Conservation (phyloP, 2,113 vertebrate genomes). For the Morone chrysops region DNA sequence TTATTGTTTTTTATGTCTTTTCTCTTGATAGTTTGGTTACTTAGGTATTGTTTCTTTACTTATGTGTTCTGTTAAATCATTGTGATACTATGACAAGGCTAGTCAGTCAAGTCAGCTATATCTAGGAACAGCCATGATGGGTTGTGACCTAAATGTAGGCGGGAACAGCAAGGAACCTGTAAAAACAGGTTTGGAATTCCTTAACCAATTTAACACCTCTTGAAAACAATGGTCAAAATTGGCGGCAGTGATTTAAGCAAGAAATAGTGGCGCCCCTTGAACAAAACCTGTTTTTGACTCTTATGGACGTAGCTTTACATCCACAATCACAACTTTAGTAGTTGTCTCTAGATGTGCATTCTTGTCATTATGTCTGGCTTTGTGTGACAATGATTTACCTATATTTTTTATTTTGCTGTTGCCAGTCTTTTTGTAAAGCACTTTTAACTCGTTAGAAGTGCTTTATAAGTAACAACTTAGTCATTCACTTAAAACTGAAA, state of each 20-base stretch:
- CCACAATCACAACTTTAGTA: conserved; percentile 6
- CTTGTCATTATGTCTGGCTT: conserved; percentile 15
- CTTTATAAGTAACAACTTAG: conserved; percentile 20
- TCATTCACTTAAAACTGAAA: neutral
- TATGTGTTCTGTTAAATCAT: conserved; percentile 31
- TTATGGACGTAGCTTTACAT: neutral
- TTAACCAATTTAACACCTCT: neutral
- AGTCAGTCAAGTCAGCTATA: neutral
- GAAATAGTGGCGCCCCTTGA: neutral
- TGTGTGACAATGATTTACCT: neutral
- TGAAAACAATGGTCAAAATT: neutral
- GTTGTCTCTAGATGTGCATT: conserved; percentile 10
- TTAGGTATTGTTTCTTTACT: conserved; percentile 10
- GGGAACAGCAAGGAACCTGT: neutral
- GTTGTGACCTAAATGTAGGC: neutral
- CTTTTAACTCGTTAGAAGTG: conserved; percentile 17
- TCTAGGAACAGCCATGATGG: neutral
- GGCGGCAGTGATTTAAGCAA: neutral
- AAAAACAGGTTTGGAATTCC: neutral
- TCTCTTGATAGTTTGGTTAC: conserved; percentile 8
- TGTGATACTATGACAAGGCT: neutral
- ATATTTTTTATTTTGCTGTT: neutral
- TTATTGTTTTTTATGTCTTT: conserved; percentile 13
- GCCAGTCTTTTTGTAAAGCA: conserved; percentile 10
- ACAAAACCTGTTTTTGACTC: neutral